These are phyloP conservation scores for Charanyca ferruginea DNA, from an alignment of 2,888 invertebrate species.

Conservation along the genomic window DNA sequence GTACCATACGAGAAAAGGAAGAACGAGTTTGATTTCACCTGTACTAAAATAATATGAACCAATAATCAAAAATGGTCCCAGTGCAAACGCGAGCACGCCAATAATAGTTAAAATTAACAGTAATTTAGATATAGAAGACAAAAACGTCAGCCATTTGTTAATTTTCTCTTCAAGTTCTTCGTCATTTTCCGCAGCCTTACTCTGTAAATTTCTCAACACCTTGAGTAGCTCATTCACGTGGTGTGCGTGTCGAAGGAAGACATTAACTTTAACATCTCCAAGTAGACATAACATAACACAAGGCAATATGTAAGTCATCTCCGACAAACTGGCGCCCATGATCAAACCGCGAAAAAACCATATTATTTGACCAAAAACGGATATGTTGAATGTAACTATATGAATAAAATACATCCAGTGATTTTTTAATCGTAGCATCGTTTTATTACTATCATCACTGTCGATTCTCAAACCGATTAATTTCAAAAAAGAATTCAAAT, in stretches of 20 bases:
- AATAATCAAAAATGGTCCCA: constrained; percentile 66
- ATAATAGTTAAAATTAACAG: constrained; percentile 41
- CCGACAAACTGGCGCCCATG: constrained; percentile 58
- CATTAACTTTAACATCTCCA: constrained; percentile 68
- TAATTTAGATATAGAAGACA: constrained; percentile 57
- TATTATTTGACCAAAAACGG: constrained; percentile 55
- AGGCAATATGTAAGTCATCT: constrained; percentile 71
- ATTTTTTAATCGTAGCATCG: constrained; percentile 50
- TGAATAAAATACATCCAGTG: constrained; percentile 65
- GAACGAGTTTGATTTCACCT: constrained; percentile 66
- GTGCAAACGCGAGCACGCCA: constrained; percentile 63
- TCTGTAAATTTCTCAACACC: constrained; percentile 59
- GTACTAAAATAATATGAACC: constrained; percentile 65
- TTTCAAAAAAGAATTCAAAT: constrained; percentile 59
- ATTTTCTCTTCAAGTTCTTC: constrained; percentile 37
- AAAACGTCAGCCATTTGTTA: constrained; percentile 56
- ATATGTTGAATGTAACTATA: constrained; percentile 54
- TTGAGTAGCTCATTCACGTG: constrained; percentile 65
- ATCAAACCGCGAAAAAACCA: constrained; percentile 63
- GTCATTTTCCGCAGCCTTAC: constrained; percentile 12
- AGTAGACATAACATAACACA: constrained; percentile 69
- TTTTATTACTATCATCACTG: constrained; percentile 60
- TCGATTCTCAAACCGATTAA: constrained; percentile 65
- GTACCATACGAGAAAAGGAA: constrained; percentile 74
- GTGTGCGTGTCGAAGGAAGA: constrained; percentile 63